Evolutionary conservation across 2,113 vertebrate species (phyloP), one percentile per base, ranked within the genome.

Genomic region (Channa maculata): DNA sequence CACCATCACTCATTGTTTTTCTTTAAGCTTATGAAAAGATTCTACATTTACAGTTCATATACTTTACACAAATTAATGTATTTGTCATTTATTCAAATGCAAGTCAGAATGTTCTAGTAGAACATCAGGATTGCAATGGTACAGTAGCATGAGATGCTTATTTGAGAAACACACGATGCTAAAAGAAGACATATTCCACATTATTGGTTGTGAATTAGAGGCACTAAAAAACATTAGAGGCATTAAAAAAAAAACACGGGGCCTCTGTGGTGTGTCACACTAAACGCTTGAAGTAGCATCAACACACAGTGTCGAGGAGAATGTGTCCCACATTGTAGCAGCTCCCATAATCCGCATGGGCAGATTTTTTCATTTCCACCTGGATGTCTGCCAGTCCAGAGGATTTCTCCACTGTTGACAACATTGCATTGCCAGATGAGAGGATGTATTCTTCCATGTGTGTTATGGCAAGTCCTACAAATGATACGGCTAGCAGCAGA

Each of bases 361-460:
- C 72, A 86, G 66, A 80, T 87, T 90, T 89, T 88, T 91, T 88
- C 75, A 87, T 93, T 91, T 89, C 75, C 87, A 89, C 72, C 74
- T 86, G 91, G 90, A 86, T 3, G 8, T n/a, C 65, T 80, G 88
- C 89, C 91, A 93, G 24, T 75, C 45, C 55, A 62, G 60, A 63
- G 87, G 91, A 91, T 92, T 92, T 92, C 77, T 82, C 61, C 13
- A 6, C 81, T 71, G 75, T 49, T 80, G 79, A 80, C 82, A 83
- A 73, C 83, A 75, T 86, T 65, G 65, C 79, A 82, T 61, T 65
- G 69, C 48, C 74, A 82, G 74, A 86, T 70, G 82, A 88, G 76
- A 72, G 81, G 68, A 66, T 15, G n/a, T 43, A 68, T 65, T 62
- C 75, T 39, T 75, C 36, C 13, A 24, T 61, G 72, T 70, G 60